A percentile compares a stretch with the other conserved stretches of the same genome.
phyloP scores from a whole-genome alignment of 2,888 invertebrate species.

The Hirtodrosophila cameraria region DNA sequence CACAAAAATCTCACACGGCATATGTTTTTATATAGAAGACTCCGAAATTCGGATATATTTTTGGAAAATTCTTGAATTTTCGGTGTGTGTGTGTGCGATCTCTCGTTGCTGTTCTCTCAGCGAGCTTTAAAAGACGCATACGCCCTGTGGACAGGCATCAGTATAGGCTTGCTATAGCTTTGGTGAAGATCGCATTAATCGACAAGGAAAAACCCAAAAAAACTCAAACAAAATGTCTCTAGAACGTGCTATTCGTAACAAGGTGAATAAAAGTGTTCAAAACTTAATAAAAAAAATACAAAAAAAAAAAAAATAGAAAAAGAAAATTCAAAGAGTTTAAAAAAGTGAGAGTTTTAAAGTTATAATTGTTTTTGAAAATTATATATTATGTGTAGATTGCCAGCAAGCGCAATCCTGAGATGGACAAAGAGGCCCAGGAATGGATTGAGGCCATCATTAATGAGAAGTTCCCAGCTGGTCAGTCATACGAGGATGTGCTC shows the following conservation, averaged over 20 bases:
- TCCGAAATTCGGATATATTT: slow-evolving; percentile 82
- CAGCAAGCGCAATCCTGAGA: slow-evolving; percentile 91
- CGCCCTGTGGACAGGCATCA: slow-evolving; percentile 78
- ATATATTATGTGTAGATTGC: slow-evolving; percentile 87
- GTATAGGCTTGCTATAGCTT: slow-evolving; percentile 80
- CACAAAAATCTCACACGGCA: slow-evolving; percentile 41
- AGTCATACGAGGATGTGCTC: slow-evolving; percentile 93
- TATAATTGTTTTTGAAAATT: slow-evolving; percentile 17
- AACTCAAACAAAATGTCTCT: slow-evolving; percentile 90
- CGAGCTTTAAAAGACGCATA: slow-evolving; percentile 82
- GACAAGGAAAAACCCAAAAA: slow-evolving; percentile 51
- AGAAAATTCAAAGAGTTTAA: slow-evolving; percentile 22
- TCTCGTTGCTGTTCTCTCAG: slow-evolving; percentile 61
- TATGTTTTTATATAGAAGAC: slow-evolving; percentile 52
- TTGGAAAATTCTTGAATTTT: slow-evolving; percentile 80
- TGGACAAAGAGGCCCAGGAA: slow-evolving; percentile 94
- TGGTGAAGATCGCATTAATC: slow-evolving; percentile 73
- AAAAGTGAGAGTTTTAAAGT: slow-evolving; percentile 1
- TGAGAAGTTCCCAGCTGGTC: slow-evolving; percentile 93
- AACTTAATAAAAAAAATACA: slow-evolving; percentile 5
- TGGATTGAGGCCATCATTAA: slow-evolving; percentile 96
- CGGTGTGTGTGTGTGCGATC: slow-evolving; percentile 14
- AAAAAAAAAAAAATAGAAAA: slow-evolving; percentile 1
- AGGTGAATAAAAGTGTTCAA: slow-evolving; percentile 86
- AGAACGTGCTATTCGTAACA: slow-evolving; percentile 95